A percentile compares a stretch with the other conserved stretches of the same genome.
Conservation (phyloP, 2,888 invertebrate genomes). For the Callosobruchus maculatus region DNA sequence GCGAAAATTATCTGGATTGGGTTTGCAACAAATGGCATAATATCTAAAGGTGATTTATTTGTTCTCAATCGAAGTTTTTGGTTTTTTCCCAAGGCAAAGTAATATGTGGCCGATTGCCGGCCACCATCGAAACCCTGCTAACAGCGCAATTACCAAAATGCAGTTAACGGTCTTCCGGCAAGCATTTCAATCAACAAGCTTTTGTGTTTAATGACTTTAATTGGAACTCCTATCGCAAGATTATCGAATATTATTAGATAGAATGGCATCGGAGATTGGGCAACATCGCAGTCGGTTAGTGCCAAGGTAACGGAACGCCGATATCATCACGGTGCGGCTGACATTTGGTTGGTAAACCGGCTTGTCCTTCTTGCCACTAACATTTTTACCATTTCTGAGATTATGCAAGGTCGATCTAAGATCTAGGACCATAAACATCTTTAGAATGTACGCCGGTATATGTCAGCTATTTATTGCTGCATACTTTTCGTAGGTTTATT, state of each 20-base stretch:
- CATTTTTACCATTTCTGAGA: slow-evolving; percentile 24
- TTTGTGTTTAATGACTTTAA: too few relatives aligned
- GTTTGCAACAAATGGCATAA: too few relatives aligned
- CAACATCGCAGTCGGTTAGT: slow-evolving; percentile 2
- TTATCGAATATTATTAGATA: background rate
- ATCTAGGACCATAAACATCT: slow-evolving; percentile 23
- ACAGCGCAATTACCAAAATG: too few relatives aligned
- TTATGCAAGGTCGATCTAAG: slow-evolving; percentile 22
- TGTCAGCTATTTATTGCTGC: background rate
- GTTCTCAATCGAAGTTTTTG: too few relatives aligned
- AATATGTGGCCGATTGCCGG: too few relatives aligned
- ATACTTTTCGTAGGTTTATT: background rate
- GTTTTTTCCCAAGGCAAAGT: too few relatives aligned
- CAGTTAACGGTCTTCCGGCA: too few relatives aligned
- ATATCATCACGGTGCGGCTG: slow-evolving; percentile 14
- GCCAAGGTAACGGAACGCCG: slow-evolving; percentile 13
- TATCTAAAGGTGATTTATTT: too few relatives aligned
- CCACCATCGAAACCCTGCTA: too few relatives aligned
- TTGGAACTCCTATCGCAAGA: too few relatives aligned
- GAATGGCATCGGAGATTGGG: background rate
- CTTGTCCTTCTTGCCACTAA: slow-evolving; percentile 14
- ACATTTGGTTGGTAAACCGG: slow-evolving; percentile 13
- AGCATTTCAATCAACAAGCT: too few relatives aligned
- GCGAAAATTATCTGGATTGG: too few relatives aligned
- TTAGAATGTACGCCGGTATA: slow-evolving; percentile 7